These are phyloP conservation scores for Erinaceus europaeus DNA, from an alignment of 2,113 vertebrate genomes.

Conservation along the genomic window DNA sequence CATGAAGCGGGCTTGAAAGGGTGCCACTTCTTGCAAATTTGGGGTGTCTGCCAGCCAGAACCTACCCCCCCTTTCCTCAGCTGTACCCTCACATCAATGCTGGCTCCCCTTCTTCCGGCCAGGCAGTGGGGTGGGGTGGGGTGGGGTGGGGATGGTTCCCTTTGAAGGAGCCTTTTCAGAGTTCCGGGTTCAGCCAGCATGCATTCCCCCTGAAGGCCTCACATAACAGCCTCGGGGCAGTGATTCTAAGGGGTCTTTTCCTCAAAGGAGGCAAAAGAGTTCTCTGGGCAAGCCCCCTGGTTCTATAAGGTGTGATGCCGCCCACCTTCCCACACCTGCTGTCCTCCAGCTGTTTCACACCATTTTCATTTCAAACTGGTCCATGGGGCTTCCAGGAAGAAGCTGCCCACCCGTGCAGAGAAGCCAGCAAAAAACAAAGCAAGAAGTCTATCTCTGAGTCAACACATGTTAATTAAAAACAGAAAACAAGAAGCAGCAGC, in stretches of 20 bases:
- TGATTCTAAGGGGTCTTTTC: background rate
- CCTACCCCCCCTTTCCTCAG: background rate
- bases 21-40: background rate
- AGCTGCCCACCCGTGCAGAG: background rate
- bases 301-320: background rate
- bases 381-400: background rate
- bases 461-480: conserved; percentile 8
- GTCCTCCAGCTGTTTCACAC: background rate
- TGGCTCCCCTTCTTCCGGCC: background rate
- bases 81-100: accelerated
- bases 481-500: too few relatives aligned
- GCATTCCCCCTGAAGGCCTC: background rate
- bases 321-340: background rate
- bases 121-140: background rate
- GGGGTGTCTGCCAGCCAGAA: background rate
- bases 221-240: background rate
- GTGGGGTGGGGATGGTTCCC: background rate
- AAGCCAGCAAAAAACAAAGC: conserved; percentile 1
- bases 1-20: background rate
- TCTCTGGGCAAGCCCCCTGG: background rate
- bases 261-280: background rate
- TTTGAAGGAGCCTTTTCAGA: background rate
- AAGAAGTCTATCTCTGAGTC: background rate
- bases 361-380: conserved; percentile 15
- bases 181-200: background rate